Percentiles rank a stretch among this genome's conserved stretches.
These are phyloP conservation scores for Cirrhinus mrigala DNA, from an alignment of 2,797 vertebrate genomes.

Conservation along the genomic window DNA sequence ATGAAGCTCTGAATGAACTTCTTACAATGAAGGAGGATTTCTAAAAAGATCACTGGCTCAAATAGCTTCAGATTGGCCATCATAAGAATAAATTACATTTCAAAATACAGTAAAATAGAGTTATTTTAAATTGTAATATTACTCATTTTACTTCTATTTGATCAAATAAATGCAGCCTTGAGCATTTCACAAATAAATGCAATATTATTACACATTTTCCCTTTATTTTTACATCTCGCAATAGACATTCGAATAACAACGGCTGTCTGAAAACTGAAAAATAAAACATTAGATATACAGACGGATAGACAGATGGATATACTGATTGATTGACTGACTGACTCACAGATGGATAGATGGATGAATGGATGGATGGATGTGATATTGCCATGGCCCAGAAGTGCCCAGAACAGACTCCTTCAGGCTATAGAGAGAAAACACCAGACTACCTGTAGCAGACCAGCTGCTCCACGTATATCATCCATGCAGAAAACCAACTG, in stretches of 20 bases:
- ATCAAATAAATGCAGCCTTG: neutral
- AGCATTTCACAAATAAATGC: neutral
- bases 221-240: neutral
- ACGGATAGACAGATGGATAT: neutral
- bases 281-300: neutral
- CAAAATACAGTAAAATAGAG: neutral
- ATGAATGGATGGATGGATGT: neutral
- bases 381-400: neutral
- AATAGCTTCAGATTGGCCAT: neutral
- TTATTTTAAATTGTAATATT: neutral
- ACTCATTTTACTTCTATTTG: neutral
- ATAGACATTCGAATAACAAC: neutral
- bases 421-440: constrained; percentile 1
- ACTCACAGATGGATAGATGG: neutral
- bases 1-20: neutral
- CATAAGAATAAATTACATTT: neutral
- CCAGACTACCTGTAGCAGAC: constrained; percentile 25
- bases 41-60: neutral
- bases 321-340: neutral
- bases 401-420: neutral
- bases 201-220: neutral
- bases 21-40: neutral
- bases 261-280: neutral
- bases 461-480: constrained; percentile 18
- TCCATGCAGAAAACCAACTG: constrained; percentile 31